A percentile compares a stretch with the other conserved stretches of the same genome.
Evolutionary conservation across 2,113 vertebrate genomes (phyloP).

Genomic region (Pelecanus crispus): DNA sequence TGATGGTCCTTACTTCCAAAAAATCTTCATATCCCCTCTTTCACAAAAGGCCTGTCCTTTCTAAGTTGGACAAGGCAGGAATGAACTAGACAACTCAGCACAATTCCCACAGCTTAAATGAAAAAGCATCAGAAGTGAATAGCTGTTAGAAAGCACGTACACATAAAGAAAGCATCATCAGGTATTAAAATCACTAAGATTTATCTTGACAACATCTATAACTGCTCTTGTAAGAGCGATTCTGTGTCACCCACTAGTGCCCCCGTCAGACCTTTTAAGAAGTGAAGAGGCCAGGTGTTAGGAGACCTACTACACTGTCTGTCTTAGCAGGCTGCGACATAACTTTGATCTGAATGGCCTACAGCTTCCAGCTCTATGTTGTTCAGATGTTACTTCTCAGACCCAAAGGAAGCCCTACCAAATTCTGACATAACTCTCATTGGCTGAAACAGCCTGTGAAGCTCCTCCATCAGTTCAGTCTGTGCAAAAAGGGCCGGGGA

Average conservation of each 20-base stretch:
- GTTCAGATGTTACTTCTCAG: neutral
- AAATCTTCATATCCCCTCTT: neutral
- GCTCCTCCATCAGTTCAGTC: accelerated
- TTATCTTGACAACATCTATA: neutral
- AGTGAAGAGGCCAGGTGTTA: neutral
- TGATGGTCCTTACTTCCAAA: neutral
- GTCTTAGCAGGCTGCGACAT: neutral
- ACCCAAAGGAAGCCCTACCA: neutral
- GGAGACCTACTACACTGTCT: neutral
- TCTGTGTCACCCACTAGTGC: neutral
- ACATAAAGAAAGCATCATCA: neutral
- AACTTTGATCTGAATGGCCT: neutral
- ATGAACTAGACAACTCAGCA: neutral
- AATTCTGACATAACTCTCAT: neutral
- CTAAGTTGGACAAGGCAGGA: neutral
- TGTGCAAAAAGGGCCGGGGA: neutral
- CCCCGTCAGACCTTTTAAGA: neutral
- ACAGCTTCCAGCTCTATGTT: neutral
- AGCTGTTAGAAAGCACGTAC: neutral
- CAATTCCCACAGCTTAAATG: neutral
- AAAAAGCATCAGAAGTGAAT: neutral
- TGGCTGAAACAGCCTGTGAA: neutral
- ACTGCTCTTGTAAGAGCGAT: neutral
- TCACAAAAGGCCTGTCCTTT: neutral
- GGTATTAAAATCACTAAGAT: neutral